Evolutionary conservation across 2,888 invertebrate species (phyloP).

Genomic region (Labia minor): DNA sequence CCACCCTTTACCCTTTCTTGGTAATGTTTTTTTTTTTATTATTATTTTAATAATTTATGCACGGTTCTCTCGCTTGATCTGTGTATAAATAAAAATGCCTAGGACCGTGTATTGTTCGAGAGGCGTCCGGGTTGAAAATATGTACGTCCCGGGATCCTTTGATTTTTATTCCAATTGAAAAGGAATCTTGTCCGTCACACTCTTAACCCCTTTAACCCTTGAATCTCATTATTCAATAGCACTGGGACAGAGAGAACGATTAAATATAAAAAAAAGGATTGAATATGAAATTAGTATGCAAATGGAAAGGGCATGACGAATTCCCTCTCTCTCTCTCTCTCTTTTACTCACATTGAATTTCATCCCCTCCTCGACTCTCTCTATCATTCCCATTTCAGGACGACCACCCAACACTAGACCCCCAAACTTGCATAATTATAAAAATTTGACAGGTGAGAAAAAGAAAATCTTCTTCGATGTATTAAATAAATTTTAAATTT

Average conservation of each 20-base stretch:
- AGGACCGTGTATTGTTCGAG: not conserved
- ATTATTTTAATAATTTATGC: conserved; percentile 2
- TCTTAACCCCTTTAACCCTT: conserved; percentile 8
- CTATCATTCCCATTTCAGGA: no score
- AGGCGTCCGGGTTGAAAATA: conserved; percentile 13
- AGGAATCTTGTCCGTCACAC: not conserved
- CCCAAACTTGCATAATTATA: no score
- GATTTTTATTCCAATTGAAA: conserved; percentile 1
- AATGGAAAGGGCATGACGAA: not conserved
- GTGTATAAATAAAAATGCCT: not conserved
- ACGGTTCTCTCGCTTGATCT: not conserved
- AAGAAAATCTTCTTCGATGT: no score
- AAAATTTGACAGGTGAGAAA: no score
- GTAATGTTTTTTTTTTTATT: not conserved
- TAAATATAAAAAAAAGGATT: conserved; percentile 5
- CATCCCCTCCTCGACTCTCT: no score
- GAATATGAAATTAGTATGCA: not conserved
- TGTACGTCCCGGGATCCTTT: not conserved
- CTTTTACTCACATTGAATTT: no score
- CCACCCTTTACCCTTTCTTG: not conserved
- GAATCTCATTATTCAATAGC: not conserved
- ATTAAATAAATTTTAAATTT: no score
- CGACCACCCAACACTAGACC: no score
- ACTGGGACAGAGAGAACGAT: not conserved
- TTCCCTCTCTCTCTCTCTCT: not conserved